These are phyloP conservation scores for Pomacea canaliculata DNA, from an alignment of 2,888 invertebrate genomes.

Conservation along the genomic window DNA sequence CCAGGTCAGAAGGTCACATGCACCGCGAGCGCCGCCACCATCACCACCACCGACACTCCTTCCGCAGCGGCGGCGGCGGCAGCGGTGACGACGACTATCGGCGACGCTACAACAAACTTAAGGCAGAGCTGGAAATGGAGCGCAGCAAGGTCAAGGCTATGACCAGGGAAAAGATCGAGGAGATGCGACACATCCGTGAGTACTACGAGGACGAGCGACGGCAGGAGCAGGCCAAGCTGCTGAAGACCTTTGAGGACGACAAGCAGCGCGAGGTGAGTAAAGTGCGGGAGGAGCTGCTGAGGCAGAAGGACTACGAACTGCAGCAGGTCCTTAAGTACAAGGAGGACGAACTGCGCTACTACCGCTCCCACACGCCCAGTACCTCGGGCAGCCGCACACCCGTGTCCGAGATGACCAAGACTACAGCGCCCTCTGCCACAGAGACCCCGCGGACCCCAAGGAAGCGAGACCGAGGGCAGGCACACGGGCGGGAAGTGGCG, in stretches of 20 bases:
- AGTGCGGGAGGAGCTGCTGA: conserved; percentile 49
- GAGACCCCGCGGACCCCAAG: conserved; percentile 4
- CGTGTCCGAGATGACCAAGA: conserved; percentile 9
- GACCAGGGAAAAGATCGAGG: conserved; percentile 57
- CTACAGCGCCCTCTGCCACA: neutral
- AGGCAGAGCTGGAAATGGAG: conserved; percentile 59
- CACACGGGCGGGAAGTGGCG: too few species aligned
- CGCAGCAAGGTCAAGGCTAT: conserved; percentile 42
- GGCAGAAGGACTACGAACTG: conserved; percentile 60
- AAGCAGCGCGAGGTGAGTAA: conserved; percentile 51
- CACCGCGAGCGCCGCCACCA: conserved; percentile 29
- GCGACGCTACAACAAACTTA: conserved; percentile 40
- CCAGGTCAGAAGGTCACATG: conserved; percentile 50
- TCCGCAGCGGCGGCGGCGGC: too few species aligned
- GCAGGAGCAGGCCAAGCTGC: conserved; percentile 43
- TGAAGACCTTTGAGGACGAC: conserved; percentile 46
- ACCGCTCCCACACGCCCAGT: conserved; percentile 15
- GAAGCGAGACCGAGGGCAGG: neutral
- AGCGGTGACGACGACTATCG: conserved; percentile 22
- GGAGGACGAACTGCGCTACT: conserved; percentile 55
- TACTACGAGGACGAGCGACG: conserved; percentile 53
- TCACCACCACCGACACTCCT: conserved; percentile 2
- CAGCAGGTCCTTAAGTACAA: conserved; percentile 59
- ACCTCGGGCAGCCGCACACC: conserved; percentile 8
- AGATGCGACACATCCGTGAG: conserved; percentile 52